Base-by-base conservation (phyloP, 2,888 invertebrate species). In the Zaprionus bogoriensis region DNA sequence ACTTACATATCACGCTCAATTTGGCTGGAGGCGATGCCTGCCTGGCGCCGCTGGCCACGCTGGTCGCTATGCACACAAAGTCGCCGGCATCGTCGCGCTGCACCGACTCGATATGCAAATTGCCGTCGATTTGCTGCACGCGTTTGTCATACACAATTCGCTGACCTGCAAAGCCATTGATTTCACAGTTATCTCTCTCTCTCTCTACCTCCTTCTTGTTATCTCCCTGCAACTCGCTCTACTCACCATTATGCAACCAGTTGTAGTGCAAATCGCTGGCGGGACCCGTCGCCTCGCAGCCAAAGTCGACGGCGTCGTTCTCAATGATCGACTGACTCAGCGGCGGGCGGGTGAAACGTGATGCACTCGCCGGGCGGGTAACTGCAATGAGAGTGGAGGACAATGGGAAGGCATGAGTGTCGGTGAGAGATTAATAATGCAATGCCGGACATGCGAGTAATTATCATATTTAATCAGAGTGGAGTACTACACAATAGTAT, bases 1-100 rank as follows among this genome's bases (percentile, higher is more conserved):
- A 89, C 91, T 91, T 85, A 91, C 91, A 90, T 77, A 91, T 90
- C 54, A 91, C 82, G 79, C 83, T 90, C 74, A 91, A 85, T 67
- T 87, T 88, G 50, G 90, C 91, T 65, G 91, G 88, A 27, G 91
- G 91, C 59, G 91, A 91, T 52, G 91, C 91, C 79, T 90, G 89
- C 67, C 91, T 87, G 79, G 91, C 91, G 65, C 91, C 91, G 76
- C 88, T 91, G 69, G 87, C 81, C 69, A 76, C 77, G 77, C 89
- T 90, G 68, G 90, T 89, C 46, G 91, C 91, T 72, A 91, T 91
- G 71, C 91, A 91, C 60, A 90, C 88, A 79, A 90, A 91, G 75
- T 90, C 90, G 28, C 91, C 91, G 61, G 69, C 86, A 86, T 91
- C 91, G 46, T 80, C 83, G 64, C 88, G 88, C 65, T 85, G 79